These are phyloP conservation scores for Nymphicus hollandicus DNA, from an alignment of 2,113 vertebrate genomes.

Conservation along the genomic window DNA sequence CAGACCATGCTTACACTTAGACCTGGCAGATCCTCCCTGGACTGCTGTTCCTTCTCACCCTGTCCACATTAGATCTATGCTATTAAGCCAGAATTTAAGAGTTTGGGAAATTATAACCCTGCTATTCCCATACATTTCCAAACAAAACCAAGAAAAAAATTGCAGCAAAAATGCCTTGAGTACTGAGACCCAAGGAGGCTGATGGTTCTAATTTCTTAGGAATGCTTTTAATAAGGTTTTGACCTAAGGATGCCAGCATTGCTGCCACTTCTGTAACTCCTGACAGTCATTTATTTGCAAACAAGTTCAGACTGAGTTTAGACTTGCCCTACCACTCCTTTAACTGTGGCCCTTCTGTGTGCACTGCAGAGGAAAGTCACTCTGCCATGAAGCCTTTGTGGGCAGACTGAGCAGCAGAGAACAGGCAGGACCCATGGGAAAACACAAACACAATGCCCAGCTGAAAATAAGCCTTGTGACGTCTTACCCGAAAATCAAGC, in stretches of 20 bases:
- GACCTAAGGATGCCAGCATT: constrained; percentile 5
- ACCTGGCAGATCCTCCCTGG: neutral
- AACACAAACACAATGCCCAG: neutral
- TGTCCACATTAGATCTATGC: neutral
- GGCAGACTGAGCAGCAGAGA: neutral
- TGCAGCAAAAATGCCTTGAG: neutral
- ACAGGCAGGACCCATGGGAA: neutral
- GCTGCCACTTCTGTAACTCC: constrained; percentile 27
- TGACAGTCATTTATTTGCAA: constrained; percentile 8
- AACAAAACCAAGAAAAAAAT: neutral
- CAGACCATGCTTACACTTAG: neutral
- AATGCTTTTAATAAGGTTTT: constrained; percentile 39
- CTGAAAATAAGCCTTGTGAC: neutral
- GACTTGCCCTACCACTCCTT: constrained; percentile 51
- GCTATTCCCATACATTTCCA: neutral
- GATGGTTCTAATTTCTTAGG: neutral
- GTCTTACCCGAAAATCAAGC: neutral
- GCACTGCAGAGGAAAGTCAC: neutral
- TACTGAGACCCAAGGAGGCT: neutral
- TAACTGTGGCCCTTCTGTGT: neutral
- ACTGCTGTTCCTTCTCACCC: neutral
- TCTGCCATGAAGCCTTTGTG: neutral
- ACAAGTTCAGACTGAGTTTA: constrained; percentile 10
- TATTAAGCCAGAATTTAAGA: neutral
- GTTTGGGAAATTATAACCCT: neutral